Percentiles rank a stretch among this genome's conserved stretches.
Conservation (phyloP, 2,797 vertebrate species). For the Chaunax sp. region DNA sequence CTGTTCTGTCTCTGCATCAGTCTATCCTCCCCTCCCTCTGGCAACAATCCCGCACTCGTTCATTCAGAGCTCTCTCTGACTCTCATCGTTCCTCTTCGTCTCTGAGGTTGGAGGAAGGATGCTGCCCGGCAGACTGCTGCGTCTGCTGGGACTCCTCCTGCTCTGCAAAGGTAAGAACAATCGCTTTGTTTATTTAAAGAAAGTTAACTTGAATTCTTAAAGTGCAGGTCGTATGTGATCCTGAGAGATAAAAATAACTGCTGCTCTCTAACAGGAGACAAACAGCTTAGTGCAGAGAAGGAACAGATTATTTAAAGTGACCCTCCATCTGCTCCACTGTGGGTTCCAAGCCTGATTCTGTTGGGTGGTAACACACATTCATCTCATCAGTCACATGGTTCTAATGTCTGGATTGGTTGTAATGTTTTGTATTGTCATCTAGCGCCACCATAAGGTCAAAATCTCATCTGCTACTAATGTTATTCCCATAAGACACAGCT, state of each 20-base stretch:
- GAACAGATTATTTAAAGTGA: conserved; percentile 32
- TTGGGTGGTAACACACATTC: background rate
- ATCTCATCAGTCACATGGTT: too few species aligned
- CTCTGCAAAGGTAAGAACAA: conserved; percentile 80
- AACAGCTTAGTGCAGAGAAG: conserved; percentile 21
- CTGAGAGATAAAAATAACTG: background rate
- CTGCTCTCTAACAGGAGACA: background rate
- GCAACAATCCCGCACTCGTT: conserved; percentile 21
- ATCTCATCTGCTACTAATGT: too few species aligned
- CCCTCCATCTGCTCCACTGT: conserved; percentile 4
- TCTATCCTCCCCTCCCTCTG: conserved; percentile 30
- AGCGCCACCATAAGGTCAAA: too few species aligned
- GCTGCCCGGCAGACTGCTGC: conserved; percentile 53
- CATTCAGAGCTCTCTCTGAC: conserved; percentile 17
- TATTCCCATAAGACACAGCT: too few species aligned
- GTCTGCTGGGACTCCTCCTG: conserved; percentile 65
- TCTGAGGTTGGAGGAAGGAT: conserved; percentile 55
- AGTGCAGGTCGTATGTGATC: background rate
- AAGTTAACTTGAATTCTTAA: background rate
- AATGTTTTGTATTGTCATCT: too few species aligned
- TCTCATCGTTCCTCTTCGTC: conserved; percentile 7
- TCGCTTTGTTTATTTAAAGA: too few species aligned
- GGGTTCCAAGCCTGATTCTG: background rate
- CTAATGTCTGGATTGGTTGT: too few species aligned
- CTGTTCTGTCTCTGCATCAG: too few species aligned